phyloP scores from a whole-genome alignment of 1,140 invertebrate species.

The Drosophila arawakana region DNA sequence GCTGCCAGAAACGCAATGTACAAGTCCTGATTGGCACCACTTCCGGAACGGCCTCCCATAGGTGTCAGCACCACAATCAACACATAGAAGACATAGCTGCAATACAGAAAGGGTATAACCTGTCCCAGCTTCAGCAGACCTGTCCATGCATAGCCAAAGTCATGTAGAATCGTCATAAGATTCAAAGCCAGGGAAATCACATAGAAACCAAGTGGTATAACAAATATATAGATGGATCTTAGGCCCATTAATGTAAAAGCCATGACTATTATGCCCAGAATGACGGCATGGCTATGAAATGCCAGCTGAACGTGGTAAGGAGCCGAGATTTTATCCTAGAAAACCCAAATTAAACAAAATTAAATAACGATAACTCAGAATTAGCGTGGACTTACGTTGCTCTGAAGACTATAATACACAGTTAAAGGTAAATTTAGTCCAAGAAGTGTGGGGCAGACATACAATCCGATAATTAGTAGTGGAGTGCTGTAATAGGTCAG shows the following conservation, averaged over 20 bases:
- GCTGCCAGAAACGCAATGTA: conserved; percentile 85
- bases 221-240: conserved; percentile 60
- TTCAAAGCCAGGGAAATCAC: conserved; percentile 54
- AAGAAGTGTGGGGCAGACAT: conserved; percentile 67
- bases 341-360: background rate
- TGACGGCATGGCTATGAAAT: conserved; percentile 60
- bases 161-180: conserved; percentile 57
- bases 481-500: conserved; percentile 89
- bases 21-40: conserved; percentile 86
- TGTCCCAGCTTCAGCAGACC: conserved; percentile 85
- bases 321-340: conserved; percentile 48
- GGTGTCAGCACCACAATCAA: conserved; percentile 89
- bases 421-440: conserved; percentile 52
- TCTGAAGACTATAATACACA: conserved; percentile 74
- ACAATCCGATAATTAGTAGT: conserved; percentile 86
- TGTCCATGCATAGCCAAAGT: conserved; percentile 86
- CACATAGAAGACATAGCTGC: conserved; percentile 87
- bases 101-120: conserved; percentile 84
- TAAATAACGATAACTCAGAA: background rate
- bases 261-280: conserved; percentile 50
- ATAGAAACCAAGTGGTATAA: conserved; percentile 63
- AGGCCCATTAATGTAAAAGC: conserved; percentile 44
- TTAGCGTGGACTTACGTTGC: conserved; percentile 19
- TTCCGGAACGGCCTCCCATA: conserved; percentile 88
- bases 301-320: conserved; percentile 52